Evolutionary conservation across 2,888 invertebrate genomes (phyloP).

Genomic region (Nyleta sp.): DNA sequence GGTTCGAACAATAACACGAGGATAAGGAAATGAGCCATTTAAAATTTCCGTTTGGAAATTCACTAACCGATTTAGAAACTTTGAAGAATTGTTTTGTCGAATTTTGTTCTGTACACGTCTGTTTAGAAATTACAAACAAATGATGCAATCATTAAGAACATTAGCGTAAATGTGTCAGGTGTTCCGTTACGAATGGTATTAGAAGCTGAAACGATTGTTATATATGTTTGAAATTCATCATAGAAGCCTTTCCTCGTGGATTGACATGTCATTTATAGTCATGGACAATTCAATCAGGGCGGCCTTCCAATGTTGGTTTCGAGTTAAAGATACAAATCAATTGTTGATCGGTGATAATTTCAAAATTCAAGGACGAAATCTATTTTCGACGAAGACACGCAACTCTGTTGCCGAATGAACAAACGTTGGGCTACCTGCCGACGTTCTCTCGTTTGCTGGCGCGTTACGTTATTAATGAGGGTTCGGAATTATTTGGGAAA

Average conservation of each 20-base stretch:
- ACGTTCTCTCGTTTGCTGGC: slow-evolving; percentile 71
- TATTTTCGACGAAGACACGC: slow-evolving; percentile 61
- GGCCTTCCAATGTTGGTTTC: slow-evolving; percentile 70
- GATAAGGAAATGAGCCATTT: too few species aligned
- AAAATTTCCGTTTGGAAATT: too few species aligned
- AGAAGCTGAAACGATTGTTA: slow-evolving; percentile 13
- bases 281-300: slow-evolving; percentile 77
- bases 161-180: slow-evolving; percentile 10
- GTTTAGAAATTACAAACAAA: slow-evolving; percentile 6
- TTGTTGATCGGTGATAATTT: slow-evolving; percentile 71
- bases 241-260: slow-evolving; percentile 67
- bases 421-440: slow-evolving; percentile 72
- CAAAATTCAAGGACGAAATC: slow-evolving; percentile 69
- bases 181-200: slow-evolving; percentile 1
- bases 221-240: slow-evolving; percentile 36
- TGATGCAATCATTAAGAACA: slow-evolving; percentile 13
- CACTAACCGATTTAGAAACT: too few species aligned
- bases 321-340: slow-evolving; percentile 77
- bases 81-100: too few species aligned
- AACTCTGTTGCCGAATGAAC: slow-evolving; percentile 67
- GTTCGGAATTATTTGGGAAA: slow-evolving; percentile 79
- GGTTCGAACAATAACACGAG: too few species aligned
- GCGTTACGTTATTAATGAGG: slow-evolving; percentile 80
- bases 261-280: slow-evolving; percentile 74
- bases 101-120: neutral